Evolutionary conservation across 2,797 vertebrate species (phyloP), one percentile per base, ranked within the genome.

Genomic region (Tadarida brasiliensis): DNA sequence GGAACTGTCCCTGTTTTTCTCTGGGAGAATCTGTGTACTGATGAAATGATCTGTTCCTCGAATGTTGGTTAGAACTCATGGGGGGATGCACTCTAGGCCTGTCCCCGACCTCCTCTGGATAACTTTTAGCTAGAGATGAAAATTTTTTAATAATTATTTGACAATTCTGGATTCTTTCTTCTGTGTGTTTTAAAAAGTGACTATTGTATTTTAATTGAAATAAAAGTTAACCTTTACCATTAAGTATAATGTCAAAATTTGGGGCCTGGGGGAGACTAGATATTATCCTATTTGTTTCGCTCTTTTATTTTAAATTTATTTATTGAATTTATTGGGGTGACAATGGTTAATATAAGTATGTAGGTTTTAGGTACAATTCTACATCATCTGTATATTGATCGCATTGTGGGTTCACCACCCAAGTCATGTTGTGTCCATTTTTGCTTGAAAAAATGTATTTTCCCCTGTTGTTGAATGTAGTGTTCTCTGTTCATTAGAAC

Each of bases 211-310:
- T 93, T 54, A 86, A 93, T 91, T 87, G 49, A 94, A 93, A 71
- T 93, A 49, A 93, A 91, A 91, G 16, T 81, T 84, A 94, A 73
- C 16, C 30, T 81, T 90, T 74, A 73, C 51, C 4, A 19, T 73
- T 73, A 70, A 87, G 35, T 63, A 57, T 44, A 35, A 10, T 35
- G 5, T 96, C 33, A 85, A 26, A 78, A 82, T 85, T 82, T 26
- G 14, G 49, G 63, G 20, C 24, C 26, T 9, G 12, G 76, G 35
- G 11, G 30, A 70, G 17, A 7, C 39, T 81, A 17, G 24, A 22
- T 81, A 76, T 9, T 15, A 11, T 14, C 33, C 16, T 61, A 14
- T 87, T 54, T 87, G 20, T 57, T 11, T 30, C 24, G 15, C 57
- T 95, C 10, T 77, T 35, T 35, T 65, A 65, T 65, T 73, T 76